Evolutionary conservation across 2,113 vertebrate species (phyloP), one percentile per base, ranked within the genome.

Genomic region (Labeo rohita): DNA sequence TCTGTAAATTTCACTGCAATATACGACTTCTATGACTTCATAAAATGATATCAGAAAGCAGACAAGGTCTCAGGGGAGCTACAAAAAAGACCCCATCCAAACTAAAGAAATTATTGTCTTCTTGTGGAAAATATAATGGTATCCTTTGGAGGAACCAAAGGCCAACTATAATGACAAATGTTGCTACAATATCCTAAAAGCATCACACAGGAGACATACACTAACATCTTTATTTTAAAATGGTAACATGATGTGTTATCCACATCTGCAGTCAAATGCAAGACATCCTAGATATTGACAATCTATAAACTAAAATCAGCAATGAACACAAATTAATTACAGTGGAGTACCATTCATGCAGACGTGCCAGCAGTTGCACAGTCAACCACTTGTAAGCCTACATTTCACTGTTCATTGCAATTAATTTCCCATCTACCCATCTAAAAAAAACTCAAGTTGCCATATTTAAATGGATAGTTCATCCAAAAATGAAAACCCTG

Each of bases 211-310:
- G 15, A 36, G 75, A 78, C 6, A 21, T 34, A 13, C 3, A 54
- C 23, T 9, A 74, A 50, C n/a, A 52, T 34, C 23, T 77, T 28
- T 34, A 52, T 15, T 78, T 73, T 77, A 91, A 84, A 85, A 75
- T 79, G 85, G 72, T 84, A 73, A 92, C 79, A 85, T 89, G 88
- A 92, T 91, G 87, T 88, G 11, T 73, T 49, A 47, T 74, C 23
- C 12, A 28, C 63, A 34, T 34, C 72, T 23, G 34, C 28, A 65
- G 61, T 39, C 34, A 74, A 74, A 74, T 49, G 10, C 72, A 74
- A 74, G 6, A 49, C 2, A 49, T 66, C 28, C 11, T 28, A 66
- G 23, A 66, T 66, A 12, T 66, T 28, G 56, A 59, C 21, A 59
- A 59, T 59, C 56, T 59, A n/a, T 59, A 0, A 59, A 9, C 56